phyloP scores from a whole-genome alignment of 2,113 vertebrate species.

The Lophochroa leadbeateri region DNA sequence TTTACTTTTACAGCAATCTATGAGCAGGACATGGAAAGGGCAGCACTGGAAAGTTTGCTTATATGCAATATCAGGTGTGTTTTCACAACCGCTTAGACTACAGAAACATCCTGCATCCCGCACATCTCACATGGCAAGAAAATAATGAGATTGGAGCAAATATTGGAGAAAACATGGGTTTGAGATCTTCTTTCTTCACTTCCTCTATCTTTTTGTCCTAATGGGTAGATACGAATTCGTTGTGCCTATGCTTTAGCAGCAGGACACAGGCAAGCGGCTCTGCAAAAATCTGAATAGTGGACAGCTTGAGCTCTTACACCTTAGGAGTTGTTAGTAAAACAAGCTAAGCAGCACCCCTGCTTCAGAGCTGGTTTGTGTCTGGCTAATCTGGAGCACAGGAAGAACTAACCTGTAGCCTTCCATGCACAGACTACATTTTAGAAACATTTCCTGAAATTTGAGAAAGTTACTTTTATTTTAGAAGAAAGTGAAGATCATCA shows the following conservation, averaged over 20 bases:
- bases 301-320: fast-evolving
- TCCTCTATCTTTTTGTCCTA: not conserved
- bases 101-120: not conserved
- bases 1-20: fast-evolving
- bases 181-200: not conserved
- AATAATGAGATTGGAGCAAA: not conserved
- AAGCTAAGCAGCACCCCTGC: not conserved
- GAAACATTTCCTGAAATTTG: not conserved
- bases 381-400: not conserved
- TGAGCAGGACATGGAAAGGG: not conserved
- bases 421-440: not conserved
- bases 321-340: not conserved
- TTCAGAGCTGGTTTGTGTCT: not conserved
- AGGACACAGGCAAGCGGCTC: not conserved
- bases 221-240: not conserved
- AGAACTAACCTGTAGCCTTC: not conserved
- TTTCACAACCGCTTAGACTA: not conserved
- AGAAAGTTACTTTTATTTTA: constrained; percentile 21
- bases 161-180: not conserved
- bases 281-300: not conserved
- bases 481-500: constrained; percentile 30
- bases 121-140: not conserved
- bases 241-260: not conserved
- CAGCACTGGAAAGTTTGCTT: not conserved
- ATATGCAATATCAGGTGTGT: not conserved